Base-by-base conservation (phyloP, 2,113 vertebrate species). In the Irena cyanogastra region DNA sequence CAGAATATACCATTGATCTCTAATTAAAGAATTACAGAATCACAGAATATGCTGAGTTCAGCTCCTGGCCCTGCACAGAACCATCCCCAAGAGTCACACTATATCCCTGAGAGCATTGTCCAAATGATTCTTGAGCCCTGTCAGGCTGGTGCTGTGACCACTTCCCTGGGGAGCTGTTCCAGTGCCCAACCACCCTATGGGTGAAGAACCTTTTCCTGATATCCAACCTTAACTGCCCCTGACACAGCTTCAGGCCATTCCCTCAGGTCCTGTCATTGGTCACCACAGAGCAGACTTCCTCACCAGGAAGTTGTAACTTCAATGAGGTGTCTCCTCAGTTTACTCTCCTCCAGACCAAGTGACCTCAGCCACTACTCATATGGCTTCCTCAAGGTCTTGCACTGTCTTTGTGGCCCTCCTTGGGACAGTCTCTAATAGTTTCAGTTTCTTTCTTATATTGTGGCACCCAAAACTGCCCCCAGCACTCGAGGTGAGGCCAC, bases 151-250 rank as follows among this genome's bases (percentile, higher is more conserved):
- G 61, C 44, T 18, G 17, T 59, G 44, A 22, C 31, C 26, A 5
- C 17, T 52, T 31, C 26, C 31, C 27, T 37, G 37, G 44, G 37
- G 37, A 86, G 44, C 10, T 22, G 17, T 76, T 35, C 42, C 60
- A 57, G 42, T 50, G 42, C 31, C 24, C 16, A 14, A 1, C 4
- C n/a, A 64, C 10, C 19, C 15, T 56, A 4, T 65, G 31, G 20
- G 7, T 1, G 16, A 49, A 49, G 4, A 41, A 4, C 13, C 4
- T 31, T 50, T 59, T 35, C 0, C 52, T 59, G 1, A 42, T 42
- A 3, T 17, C 0, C 0, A 9, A 1, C 9, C 0, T 50, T 35
- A 66, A 42, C 7, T 4, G 17, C 4, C 5, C 42, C 52, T 66
- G 16, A n/a, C 26, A 17, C n/a, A 57, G 1, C 20, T 76, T 66